Evolutionary conservation across 2,888 invertebrate genomes (phyloP).

Genomic region (Nomada flava): DNA sequence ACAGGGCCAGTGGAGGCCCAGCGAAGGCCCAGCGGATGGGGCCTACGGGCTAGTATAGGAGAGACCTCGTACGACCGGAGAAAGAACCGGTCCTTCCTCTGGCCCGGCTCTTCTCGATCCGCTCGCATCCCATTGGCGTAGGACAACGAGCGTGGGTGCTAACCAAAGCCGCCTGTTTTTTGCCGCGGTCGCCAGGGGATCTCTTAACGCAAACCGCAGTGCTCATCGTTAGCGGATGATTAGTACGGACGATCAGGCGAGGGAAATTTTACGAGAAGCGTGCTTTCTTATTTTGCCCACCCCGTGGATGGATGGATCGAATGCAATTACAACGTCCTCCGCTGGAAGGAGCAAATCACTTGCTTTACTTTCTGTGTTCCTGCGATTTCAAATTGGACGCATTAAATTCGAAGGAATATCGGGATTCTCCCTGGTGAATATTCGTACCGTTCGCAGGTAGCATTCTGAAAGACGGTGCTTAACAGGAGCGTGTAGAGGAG

Average conservation of each 20-base stretch:
- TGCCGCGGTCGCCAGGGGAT: constrained; percentile 32
- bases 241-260: not conserved
- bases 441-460: not conserved
- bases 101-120: constrained; percentile 65
- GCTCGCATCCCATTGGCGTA: constrained; percentile 76
- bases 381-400: not conserved
- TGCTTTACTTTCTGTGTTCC: not conserved
- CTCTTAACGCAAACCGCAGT: constrained; percentile 35
- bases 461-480: constrained; percentile 3
- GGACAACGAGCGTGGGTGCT: constrained; percentile 74
- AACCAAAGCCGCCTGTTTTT: constrained; percentile 56
- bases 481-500: constrained; percentile 5
- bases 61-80: constrained; percentile 67
- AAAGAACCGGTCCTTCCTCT: constrained; percentile 77
- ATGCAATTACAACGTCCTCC: constrained; percentile 4
- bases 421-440: no score
- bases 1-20: constrained; percentile 41
- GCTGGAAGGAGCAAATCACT: not conserved
- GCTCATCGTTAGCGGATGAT: constrained; percentile 50
- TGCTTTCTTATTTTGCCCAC: constrained; percentile 5
- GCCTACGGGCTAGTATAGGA: constrained; percentile 59
- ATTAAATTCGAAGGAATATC: not conserved
- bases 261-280: constrained; percentile 13
- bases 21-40: constrained; percentile 53
- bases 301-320: constrained; percentile 23